These are phyloP conservation scores for Calvadosia cruxmelitensis DNA, from an alignment of 30 jellyfish, hydroid and myxozoan genomes.

Conservation along the genomic window DNA sequence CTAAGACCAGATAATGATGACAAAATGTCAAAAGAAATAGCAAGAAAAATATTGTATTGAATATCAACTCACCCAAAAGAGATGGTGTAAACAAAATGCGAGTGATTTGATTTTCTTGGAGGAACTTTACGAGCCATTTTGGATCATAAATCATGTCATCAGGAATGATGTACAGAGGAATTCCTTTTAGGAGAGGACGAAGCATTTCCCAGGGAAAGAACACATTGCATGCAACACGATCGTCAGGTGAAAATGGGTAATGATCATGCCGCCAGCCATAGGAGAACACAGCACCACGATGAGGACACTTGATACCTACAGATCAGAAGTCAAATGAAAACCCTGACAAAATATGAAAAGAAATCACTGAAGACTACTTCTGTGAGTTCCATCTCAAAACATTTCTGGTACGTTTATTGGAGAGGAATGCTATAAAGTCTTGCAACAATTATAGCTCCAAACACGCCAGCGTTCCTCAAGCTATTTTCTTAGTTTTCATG, in stretches of 20 bases:
- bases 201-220: constrained; percentile 85
- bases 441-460: too few relatives aligned
- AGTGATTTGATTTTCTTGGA: constrained; percentile 52
- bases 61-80: constrained; percentile 54
- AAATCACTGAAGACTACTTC: too few relatives aligned
- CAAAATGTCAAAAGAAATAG: not conserved
- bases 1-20: too few relatives aligned
- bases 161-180: constrained; percentile 55
- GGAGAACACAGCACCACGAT: constrained; percentile 76
- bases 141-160: constrained; percentile 72
- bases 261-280: constrained; percentile 71
- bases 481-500: too few relatives aligned
- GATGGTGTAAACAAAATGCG: constrained; percentile 71
- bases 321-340: not conserved
- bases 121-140: constrained; percentile 35
- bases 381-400: too few relatives aligned
- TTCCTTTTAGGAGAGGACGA: constrained; percentile 73
- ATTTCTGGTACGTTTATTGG: too few relatives aligned
- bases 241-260: constrained; percentile 56
- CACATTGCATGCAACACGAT: constrained; percentile 71
- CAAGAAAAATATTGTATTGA: too few relatives aligned
- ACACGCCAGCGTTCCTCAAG: too few relatives aligned
- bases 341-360: too few relatives aligned
- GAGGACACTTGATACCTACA: constrained; percentile 69
- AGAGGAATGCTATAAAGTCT: too few relatives aligned